Percentiles rank a stretch among this genome's conserved stretches.
Conservation (phyloP, 2,113 vertebrate genomes). For the Bubalus kerabau region DNA sequence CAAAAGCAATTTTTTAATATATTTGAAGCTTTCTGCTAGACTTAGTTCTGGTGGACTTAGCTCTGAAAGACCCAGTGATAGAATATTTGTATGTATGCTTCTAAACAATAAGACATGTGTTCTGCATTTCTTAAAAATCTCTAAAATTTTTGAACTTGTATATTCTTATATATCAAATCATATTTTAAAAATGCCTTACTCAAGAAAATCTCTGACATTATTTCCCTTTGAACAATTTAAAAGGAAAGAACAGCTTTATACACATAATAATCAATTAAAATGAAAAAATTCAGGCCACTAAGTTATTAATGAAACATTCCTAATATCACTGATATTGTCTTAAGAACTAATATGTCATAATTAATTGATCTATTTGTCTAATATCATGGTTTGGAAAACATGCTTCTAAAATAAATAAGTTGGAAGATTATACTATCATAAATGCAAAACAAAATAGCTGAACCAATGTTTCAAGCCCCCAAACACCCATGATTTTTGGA, state of each 20-base stretch:
- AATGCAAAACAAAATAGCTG: not conserved
- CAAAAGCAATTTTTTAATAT: slow-evolving; percentile 62
- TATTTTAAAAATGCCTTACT: not conserved
- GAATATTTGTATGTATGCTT: not conserved
- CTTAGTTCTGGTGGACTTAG: slow-evolving; percentile 27
- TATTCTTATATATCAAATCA: not conserved
- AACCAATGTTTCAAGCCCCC: not conserved
- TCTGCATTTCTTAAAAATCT: not conserved
- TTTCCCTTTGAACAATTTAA: not conserved
- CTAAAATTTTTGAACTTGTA: not conserved
- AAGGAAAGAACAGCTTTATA: not conserved
- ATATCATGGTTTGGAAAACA: not conserved
- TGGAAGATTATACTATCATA: not conserved
- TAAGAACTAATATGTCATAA: not conserved
- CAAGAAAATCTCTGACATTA: not conserved
- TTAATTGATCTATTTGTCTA: not conserved
- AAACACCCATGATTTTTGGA: not conserved
- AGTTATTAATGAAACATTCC: not conserved
- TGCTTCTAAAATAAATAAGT: not conserved
- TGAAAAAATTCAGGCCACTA: not conserved
- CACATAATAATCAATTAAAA: not conserved
- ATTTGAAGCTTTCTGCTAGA: slow-evolving; percentile 53
- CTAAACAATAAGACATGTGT: not conserved
- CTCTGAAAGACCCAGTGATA: not conserved
- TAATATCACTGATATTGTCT: not conserved